A percentile compares a stretch with the other conserved stretches of the same genome.
phyloP scores from a whole-genome alignment of 2,113 vertebrate genomes.

The Pelecanus crispus region DNA sequence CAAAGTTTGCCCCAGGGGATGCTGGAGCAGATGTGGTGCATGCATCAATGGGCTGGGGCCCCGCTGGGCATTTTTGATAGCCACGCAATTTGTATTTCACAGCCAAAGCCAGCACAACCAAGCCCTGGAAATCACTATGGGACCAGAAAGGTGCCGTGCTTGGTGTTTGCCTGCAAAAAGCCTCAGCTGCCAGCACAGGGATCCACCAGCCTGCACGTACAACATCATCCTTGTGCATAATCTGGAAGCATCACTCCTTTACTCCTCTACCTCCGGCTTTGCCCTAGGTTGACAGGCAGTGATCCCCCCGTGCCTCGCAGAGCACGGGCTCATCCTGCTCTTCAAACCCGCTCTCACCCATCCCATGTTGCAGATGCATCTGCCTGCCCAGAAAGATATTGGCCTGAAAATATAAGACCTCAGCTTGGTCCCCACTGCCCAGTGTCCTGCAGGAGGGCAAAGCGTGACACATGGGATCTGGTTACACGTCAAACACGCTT shows the following conservation, averaged over 20 bases:
- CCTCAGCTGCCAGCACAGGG: not conserved
- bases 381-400: not conserved
- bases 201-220: not conserved
- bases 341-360: not conserved
- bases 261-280: not conserved
- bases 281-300: not conserved
- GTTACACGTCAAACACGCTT: not conserved
- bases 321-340: not conserved
- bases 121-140: not conserved
- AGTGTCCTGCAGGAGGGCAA: not conserved
- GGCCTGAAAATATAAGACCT: not conserved
- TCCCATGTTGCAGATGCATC: not conserved
- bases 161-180: not conserved
- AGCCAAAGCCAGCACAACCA: not conserved
- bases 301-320: not conserved
- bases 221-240: not conserved
- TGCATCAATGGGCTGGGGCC: not conserved
- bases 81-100: not conserved
- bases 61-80: not conserved
- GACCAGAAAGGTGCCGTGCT: not conserved
- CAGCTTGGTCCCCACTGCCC: not conserved
- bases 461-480: accelerated
- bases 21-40: accelerated
- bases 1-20: not conserved
- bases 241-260: not conserved